Percentiles rank a stretch among this genome's conserved stretches.
These are phyloP conservation scores for Megamerina dolium DNA, from an alignment of 2,888 invertebrate genomes.

Conservation along the genomic window DNA sequence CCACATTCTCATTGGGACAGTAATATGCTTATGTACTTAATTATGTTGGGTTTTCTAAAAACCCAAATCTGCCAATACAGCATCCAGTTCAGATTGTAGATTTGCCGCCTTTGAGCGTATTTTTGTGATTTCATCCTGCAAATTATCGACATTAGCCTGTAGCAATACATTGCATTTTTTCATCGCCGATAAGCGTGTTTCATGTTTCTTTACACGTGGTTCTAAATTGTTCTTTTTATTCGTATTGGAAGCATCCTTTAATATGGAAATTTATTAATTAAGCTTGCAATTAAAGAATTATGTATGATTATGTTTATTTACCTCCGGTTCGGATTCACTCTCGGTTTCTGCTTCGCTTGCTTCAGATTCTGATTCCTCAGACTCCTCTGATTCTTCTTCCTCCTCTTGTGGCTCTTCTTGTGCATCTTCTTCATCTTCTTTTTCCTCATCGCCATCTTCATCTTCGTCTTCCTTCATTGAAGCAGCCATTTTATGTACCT, in stretches of 20 bases:
- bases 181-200: conserved; percentile 69
- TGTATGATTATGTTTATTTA: conserved; percentile 32
- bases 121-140: conserved; percentile 79
- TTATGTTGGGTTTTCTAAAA: too few relatives aligned
- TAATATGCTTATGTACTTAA: too few relatives aligned
- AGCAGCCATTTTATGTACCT: conserved; percentile 86
- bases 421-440: conserved; percentile 48
- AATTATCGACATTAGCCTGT: conserved; percentile 79
- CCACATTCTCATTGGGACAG: too few relatives aligned
- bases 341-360: conserved; percentile 48
- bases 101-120: conserved; percentile 73
- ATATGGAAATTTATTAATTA: background rate
- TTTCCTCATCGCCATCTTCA: conserved; percentile 57
- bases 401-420: conserved; percentile 45
- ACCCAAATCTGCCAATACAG: conserved; percentile 78
- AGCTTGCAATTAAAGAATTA: background rate
- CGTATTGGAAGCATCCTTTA: conserved; percentile 60
- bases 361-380: conserved; percentile 59
- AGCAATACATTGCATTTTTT: conserved; percentile 84
- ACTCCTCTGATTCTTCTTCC: conserved; percentile 39
- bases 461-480: conserved; percentile 76
- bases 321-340: conserved; percentile 62
- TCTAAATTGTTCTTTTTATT: conserved; percentile 63
- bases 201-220: conserved; percentile 66
- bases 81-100: conserved; percentile 78